Evolutionary conservation across 2,888 invertebrate species (phyloP).

Genomic region (Drosophila borborema): DNA sequence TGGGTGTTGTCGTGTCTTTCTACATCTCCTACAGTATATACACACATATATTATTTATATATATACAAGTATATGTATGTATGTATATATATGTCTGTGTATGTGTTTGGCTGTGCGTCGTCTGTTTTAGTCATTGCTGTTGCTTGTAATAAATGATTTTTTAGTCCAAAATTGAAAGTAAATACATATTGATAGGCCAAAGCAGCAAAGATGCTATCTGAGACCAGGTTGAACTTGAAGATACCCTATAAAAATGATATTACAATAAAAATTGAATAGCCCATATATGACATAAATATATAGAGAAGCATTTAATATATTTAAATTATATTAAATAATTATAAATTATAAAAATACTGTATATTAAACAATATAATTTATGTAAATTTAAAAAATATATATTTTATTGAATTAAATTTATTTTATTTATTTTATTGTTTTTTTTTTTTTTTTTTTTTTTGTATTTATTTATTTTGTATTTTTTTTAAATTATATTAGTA

Average conservation of each 20-base stretch:
- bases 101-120: conserved; percentile 2
- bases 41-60: conserved; percentile 10
- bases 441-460: no score
- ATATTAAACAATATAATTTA: no score
- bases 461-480: no score
- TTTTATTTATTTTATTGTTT: no score
- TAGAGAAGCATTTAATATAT: no score
- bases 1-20: conserved; percentile 35
- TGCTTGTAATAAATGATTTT: conserved; percentile 69
- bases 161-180: conserved; percentile 72
- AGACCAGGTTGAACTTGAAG: neutral
- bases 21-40: conserved; percentile 4
- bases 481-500: no score
- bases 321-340: no score
- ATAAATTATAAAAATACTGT: no score
- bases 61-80: neutral
- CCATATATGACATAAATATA: no score
- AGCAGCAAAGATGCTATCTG: neutral
- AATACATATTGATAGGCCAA: conserved; percentile 65
- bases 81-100: neutral
- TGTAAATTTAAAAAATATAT: no score
- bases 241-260: conserved; percentile 4
- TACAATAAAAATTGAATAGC: neutral
- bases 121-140: conserved; percentile 41
- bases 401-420: no score